Base-by-base conservation (phyloP, 2,888 invertebrate species). In the Cheilosia soror region DNA sequence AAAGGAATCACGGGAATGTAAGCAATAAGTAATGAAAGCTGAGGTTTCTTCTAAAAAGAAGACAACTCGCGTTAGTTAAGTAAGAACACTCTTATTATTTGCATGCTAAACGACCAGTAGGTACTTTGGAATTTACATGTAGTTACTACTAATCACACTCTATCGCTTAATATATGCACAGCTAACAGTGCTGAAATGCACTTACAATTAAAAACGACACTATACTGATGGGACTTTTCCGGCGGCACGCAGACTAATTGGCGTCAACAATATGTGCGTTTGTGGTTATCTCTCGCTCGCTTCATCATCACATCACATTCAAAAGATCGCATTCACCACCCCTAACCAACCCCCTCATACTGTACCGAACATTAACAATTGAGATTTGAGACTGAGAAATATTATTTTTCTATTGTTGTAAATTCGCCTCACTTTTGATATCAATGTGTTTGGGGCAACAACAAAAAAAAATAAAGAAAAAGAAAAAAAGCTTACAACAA, bases 161-260 rank as follows among this genome's bases (percentile, higher is more conserved):
- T 33, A 9, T 9, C 37, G 11, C 37, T 37, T 53, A 11, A 68
- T 55, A 33, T 47, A 47, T 73, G 40, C 53, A 31, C 9, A 5
- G 11, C 27, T 11, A 27, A 42, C 51, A 58, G 2, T 15, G 4
- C 0, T 9, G 2, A 42, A 42, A 44, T 49, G 27, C 11, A 58
- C 37, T 15, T 4, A 58, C 51, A 76, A 76, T 68, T 76, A 60
- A 76, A 76, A 68, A 13, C 58, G 33, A 42, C 60, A 58, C 49
- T 7, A 47, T 51, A 33, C 20, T 60, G 68, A 76, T 76, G 60
- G 25, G 58, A 60, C 51, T 76, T 76, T 68, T 76, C 76, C 76
- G 75, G 65, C 65, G 40, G 29, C 27, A 47, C 75, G 33, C 68
- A 68, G 76, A 76, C 76, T 68, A 68, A 76, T 76, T 76, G 76